Conservation (phyloP, 2,113 vertebrate genomes). For the Rhabdornis inornatus region DNA sequence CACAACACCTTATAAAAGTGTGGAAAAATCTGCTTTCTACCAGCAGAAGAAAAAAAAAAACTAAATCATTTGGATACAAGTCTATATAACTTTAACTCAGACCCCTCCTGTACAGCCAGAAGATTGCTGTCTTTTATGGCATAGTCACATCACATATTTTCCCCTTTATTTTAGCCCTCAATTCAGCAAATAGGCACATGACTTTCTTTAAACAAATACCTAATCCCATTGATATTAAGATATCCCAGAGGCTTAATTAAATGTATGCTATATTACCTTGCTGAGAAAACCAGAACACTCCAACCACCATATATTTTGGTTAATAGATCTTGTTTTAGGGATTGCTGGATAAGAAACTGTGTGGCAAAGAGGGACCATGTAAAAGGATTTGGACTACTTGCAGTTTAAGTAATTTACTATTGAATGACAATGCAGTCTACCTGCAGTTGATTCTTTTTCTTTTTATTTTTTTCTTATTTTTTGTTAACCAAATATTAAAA, state of each 20-base stretch:
- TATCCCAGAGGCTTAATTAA: background rate
- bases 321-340: background rate
- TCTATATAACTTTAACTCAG: background rate
- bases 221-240: background rate
- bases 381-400: background rate
- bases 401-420: background rate
- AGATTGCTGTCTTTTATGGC: background rate
- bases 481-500: background rate
- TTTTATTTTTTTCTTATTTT: background rate
- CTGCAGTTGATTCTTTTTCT: too few relatives aligned
- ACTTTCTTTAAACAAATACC: background rate
- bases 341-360: background rate
- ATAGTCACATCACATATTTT: background rate
- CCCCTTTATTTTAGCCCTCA: background rate
- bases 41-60: background rate
- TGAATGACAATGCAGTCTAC: background rate
- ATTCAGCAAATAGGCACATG: background rate
- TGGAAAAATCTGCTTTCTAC: background rate
- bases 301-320: background rate
- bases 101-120: fast-evolving
- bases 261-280: background rate
- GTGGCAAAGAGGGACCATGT: background rate
- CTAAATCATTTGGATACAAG: background rate
- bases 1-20: fast-evolving
- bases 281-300: background rate